Evolutionary conservation across 1,140 invertebrate genomes (phyloP).

Genomic region (Zaprionus lachaisei): DNA sequence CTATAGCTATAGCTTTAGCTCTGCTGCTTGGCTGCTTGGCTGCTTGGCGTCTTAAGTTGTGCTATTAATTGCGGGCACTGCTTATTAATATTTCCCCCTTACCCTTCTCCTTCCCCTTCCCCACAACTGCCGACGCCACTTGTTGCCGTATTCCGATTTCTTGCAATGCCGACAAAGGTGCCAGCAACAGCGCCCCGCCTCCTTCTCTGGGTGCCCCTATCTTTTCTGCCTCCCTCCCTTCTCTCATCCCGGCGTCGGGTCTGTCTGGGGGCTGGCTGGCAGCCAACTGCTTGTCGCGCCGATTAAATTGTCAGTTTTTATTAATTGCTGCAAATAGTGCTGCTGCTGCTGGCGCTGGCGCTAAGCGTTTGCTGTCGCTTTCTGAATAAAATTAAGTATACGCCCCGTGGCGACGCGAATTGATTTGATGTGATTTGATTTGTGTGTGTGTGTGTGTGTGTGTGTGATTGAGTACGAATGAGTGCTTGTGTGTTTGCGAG

Average conservation of each 20-base stretch:
- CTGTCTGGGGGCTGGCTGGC: slow-evolving; percentile 75
- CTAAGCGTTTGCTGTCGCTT: slow-evolving; percentile 11
- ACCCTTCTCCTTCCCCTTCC: slow-evolving; percentile 3
- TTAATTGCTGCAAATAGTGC: slow-evolving; percentile 80
- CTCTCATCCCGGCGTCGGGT: slow-evolving; percentile 28
- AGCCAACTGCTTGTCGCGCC: slow-evolving; percentile 80
- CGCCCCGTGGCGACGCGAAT: slow-evolving; percentile 74
- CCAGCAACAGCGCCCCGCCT: background rate
- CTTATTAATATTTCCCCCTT: slow-evolving; percentile 77
- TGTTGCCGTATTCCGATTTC: slow-evolving; percentile 41
- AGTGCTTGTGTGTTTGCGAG: no score
- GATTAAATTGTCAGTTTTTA: slow-evolving; percentile 83
- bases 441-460: slow-evolving; percentile 27
- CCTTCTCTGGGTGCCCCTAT: background rate
- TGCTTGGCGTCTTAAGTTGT: slow-evolving; percentile 72
- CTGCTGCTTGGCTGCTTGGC: background rate
- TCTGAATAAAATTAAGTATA: slow-evolving; percentile 66
- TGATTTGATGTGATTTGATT: slow-evolving; percentile 72
- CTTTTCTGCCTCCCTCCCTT: background rate
- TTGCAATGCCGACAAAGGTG: slow-evolving; percentile 74
- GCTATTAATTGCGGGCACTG: slow-evolving; percentile 82
- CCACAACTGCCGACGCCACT: background rate
- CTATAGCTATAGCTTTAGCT: background rate
- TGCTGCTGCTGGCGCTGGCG: slow-evolving; percentile 61
- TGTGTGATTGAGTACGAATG: background rate